Conservation (phyloP, 2,888 invertebrate species). For the Drymonia ruficornis region DNA sequence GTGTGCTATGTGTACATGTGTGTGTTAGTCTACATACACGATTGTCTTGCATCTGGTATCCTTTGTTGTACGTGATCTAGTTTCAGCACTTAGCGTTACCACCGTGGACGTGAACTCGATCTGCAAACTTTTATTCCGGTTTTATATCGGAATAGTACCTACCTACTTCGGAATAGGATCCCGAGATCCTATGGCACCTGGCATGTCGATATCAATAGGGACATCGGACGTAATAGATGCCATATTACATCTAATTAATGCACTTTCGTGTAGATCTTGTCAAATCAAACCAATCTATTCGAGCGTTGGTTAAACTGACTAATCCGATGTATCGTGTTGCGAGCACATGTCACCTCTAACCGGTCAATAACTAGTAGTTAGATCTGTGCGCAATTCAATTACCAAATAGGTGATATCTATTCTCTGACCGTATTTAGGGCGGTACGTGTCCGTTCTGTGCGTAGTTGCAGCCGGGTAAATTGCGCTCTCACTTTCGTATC, state of each 20-base stretch:
- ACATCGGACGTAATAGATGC: neutral
- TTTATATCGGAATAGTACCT: no score
- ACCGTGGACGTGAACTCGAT: neutral
- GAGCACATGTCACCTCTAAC: neutral
- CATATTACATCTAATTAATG: neutral
- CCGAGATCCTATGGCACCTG: no score
- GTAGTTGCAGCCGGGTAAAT: conserved; percentile 76
- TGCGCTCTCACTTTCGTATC: conserved; percentile 83
- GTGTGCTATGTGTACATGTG: conserved; percentile 72
- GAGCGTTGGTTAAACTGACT: no score
- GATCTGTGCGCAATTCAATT: conserved; percentile 42
- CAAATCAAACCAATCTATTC: no score
- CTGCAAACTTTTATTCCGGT: no score
- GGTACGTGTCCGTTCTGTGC: conserved; percentile 59
- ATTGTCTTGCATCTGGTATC: conserved; percentile 58
- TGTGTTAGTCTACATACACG: conserved; percentile 61
- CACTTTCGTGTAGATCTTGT: no score
- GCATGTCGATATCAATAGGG: neutral
- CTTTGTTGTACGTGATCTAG: conserved; percentile 27
- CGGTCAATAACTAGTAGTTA: conserved; percentile 19
- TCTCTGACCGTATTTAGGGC: conserved; percentile 69
- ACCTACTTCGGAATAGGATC: no score
- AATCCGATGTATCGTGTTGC: no score
- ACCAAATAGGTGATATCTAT: conserved; percentile 53
- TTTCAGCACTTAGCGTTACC: conserved; percentile 12